Evolutionary conservation across 2,888 invertebrate species (phyloP), one percentile per base, ranked within the genome.

Genomic region (Tachina fera): DNA sequence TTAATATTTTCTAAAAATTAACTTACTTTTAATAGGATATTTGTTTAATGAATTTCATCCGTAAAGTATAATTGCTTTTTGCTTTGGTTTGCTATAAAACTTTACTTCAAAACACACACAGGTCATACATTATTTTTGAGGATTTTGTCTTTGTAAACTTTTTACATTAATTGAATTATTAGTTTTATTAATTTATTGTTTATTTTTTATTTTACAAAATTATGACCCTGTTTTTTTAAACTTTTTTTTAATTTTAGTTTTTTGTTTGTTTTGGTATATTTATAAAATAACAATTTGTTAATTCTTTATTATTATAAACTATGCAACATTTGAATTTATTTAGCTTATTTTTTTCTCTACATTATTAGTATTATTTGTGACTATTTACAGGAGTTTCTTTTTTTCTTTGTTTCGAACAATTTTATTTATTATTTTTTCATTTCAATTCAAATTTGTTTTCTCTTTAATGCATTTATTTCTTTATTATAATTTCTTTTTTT

Each of bases 261-360:
- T 19, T n/a, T 51, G 60, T 41, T 71, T 61, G 9, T n/a, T 49
- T 71, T 39, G 53, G 19, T 63, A 75, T 51, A 75, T 51, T 83
- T 83, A 86, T 71, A 83, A 86, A 83, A 83, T 79, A 86, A 82
- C 76, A 83, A 71, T 75, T 70, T 67, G 41, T 65, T 60, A 47
- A 31, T 58, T 47, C 47, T 61, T 83, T 39, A 51, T 68, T 65
- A 71, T 74, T 78, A 41, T 79, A 71, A 83, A 83, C 63, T 83
- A 83, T 60, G 61, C 49, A 79, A 71, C 74, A 78, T 75, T 56
- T 84, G 72, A 22, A 58, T 61, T 70, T 67, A 19, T 58, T 70
- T 58, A 16, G 47, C 43, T 81, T 72, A 72, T 16, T 76, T 53
- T 31, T 31, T 31, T 6, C 31, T 31, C 31, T 31, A 31, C 4